Evolutionary conservation across 2,888 invertebrate species (phyloP).

Genomic region (Hypolimnas misippus): DNA sequence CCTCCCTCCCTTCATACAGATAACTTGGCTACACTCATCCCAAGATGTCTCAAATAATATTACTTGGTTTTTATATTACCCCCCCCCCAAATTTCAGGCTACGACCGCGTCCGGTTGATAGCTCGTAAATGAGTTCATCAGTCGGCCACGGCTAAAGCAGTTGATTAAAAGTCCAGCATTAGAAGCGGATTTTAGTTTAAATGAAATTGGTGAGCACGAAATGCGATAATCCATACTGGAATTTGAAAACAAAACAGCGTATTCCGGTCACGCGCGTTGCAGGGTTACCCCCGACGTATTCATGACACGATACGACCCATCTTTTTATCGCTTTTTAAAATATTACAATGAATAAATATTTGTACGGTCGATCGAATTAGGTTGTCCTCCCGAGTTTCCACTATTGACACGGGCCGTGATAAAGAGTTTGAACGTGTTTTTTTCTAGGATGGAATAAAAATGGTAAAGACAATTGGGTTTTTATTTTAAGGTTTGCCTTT

Average conservation of each 20-base stretch:
- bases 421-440: constrained; percentile 16
- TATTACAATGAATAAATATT: constrained; percentile 31
- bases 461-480: not conserved
- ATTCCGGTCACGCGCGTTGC: constrained; percentile 32
- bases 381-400: constrained; percentile 17
- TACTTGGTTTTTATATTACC: no score
- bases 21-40: no score
- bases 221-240: not conserved
- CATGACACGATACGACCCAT: constrained; percentile 29
- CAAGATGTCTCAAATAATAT: no score
- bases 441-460: not conserved
- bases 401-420: constrained; percentile 24
- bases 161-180: no score
- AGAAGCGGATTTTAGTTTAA: no score
- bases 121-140: no score
- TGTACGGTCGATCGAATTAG: constrained; percentile 25
- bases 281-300: constrained; percentile 24
- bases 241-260: constrained; percentile 19
- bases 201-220: not conserved
- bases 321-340: constrained; percentile 36
- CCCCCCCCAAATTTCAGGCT: no score
- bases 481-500: not conserved
- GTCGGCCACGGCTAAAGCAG: no score
- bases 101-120: no score
- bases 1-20: no score